Conservation (phyloP, 2,888 invertebrate species). For the Hydraecia micacea region DNA sequence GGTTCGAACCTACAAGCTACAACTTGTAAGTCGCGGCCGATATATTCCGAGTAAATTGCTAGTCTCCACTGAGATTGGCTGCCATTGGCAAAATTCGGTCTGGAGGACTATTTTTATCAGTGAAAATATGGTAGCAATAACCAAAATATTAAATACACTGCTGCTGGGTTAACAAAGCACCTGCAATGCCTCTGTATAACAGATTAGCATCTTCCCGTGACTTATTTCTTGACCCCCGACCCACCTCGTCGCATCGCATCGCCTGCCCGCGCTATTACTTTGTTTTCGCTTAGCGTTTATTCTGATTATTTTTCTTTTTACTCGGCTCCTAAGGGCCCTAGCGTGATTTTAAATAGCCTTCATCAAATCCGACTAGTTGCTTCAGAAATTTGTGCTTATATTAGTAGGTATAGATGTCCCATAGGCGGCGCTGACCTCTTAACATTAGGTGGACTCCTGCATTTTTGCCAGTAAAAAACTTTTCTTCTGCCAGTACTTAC, state of each 20-base stretch:
- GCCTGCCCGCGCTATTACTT: background rate
- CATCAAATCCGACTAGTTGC: no score
- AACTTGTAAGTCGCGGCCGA: no score
- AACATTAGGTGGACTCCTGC: background rate
- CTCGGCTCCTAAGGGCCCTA: background rate
- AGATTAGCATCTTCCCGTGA: no score
- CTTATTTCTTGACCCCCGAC: no score
- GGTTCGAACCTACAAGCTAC: no score
- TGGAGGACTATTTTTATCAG: background rate
- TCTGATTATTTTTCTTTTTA: background rate
- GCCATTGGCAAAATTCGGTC: background rate
- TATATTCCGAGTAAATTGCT: no score
- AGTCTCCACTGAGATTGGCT: no score
- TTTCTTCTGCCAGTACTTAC: slow-evolving; percentile 86
- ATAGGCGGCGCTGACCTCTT: background rate
- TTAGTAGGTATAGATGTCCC: no score
- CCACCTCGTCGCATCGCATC: background rate
- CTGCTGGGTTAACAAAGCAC: background rate
- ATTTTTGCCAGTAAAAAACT: background rate
- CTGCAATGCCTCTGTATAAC: background rate
- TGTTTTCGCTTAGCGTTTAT: background rate
- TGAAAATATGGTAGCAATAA: background rate
- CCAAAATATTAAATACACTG: background rate
- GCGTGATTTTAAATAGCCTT: background rate
- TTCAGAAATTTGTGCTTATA: no score